These are phyloP conservation scores for Eristalis tenax DNA, from an alignment of 2,888 invertebrate genomes.

Conservation along the genomic window DNA sequence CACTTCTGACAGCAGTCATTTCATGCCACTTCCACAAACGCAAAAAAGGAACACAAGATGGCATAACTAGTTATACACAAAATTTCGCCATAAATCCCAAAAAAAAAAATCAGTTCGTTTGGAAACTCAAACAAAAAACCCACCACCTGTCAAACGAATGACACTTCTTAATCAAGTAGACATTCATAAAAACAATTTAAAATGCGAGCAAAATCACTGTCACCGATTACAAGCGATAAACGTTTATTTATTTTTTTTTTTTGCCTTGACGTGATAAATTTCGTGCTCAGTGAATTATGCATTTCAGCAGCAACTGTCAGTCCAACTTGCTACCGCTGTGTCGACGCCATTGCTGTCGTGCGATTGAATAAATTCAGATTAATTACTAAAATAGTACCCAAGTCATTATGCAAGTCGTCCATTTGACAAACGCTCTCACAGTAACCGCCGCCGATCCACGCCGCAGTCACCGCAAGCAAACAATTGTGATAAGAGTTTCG, in stretches of 20 bases:
- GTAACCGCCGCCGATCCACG: background rate
- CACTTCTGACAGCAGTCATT: constrained; percentile 28
- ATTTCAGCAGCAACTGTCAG: constrained; percentile 25
- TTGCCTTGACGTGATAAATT: constrained; percentile 35
- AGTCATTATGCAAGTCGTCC: constrained; percentile 44
- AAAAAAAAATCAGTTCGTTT: background rate
- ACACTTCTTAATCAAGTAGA: constrained; percentile 51
- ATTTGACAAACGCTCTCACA: background rate
- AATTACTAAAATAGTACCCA: constrained; percentile 39
- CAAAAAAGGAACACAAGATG: background rate
- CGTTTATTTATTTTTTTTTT: constrained; percentile 1
- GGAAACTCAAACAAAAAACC: background rate
- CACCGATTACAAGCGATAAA: constrained; percentile 64
- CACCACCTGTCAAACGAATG: constrained; percentile 42
- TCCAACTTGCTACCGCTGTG: background rate
- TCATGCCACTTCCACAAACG: background rate
- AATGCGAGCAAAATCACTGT: constrained; percentile 68
- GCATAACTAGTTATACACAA: background rate
- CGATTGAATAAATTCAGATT: constrained; percentile 57
- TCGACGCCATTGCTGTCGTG: background rate
- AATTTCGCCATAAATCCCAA: constrained; percentile 17
- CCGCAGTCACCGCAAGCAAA: background rate
- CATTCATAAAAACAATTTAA: constrained; percentile 59
- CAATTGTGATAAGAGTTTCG: constrained; percentile 22
- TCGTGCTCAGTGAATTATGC: constrained; percentile 52